Percentiles rank a stretch among this genome's conserved stretches.
These are phyloP conservation scores for Chelonus insularis DNA, from an alignment of 1,140 invertebrate genomes.

Conservation along the genomic window DNA sequence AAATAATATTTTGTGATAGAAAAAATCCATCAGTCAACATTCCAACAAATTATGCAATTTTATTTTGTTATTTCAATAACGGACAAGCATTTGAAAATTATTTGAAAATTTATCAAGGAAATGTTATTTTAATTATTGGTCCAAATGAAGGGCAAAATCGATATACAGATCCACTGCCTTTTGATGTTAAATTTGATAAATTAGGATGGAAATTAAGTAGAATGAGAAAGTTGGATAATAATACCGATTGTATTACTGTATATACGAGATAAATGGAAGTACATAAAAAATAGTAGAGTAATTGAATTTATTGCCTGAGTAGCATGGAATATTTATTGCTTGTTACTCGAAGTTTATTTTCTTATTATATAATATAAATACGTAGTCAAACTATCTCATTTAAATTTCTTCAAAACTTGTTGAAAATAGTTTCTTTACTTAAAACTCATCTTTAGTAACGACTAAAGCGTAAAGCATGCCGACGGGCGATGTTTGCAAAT, in stretches of 20 bases:
- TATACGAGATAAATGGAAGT: slow-evolving; percentile 41
- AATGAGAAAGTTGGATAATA: slow-evolving; percentile 51
- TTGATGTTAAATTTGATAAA: slow-evolving; percentile 58
- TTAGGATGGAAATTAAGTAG: slow-evolving; percentile 44
- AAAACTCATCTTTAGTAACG: slow-evolving; percentile 1
- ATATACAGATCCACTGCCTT: slow-evolving; percentile 70
- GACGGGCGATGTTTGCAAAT: slow-evolving; percentile 54
- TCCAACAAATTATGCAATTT: slow-evolving; percentile 59
- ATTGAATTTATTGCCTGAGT: too few relatives aligned
- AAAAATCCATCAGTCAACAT: slow-evolving; percentile 39
- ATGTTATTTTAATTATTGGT: slow-evolving; percentile 70
- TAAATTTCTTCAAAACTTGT: background rate
- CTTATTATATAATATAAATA: too few relatives aligned
- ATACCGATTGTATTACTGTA: slow-evolving; percentile 60
- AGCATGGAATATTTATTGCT: too few relatives aligned
- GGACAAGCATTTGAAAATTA: slow-evolving; percentile 68
- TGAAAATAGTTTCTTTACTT: background rate
- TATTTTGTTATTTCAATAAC: slow-evolving; percentile 81
- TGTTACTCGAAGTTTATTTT: too few relatives aligned
- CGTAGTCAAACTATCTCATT: too few relatives aligned
- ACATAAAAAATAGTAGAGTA: background rate
- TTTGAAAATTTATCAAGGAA: slow-evolving; percentile 64
- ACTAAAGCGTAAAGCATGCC: slow-evolving; percentile 4
- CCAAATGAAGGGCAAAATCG: slow-evolving; percentile 65
- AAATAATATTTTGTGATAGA: slow-evolving; percentile 46